Evolutionary conservation across 2,888 invertebrate species (phyloP), one percentile per base, ranked within the genome.

Genomic region (Acanthosepion esculentum): DNA sequence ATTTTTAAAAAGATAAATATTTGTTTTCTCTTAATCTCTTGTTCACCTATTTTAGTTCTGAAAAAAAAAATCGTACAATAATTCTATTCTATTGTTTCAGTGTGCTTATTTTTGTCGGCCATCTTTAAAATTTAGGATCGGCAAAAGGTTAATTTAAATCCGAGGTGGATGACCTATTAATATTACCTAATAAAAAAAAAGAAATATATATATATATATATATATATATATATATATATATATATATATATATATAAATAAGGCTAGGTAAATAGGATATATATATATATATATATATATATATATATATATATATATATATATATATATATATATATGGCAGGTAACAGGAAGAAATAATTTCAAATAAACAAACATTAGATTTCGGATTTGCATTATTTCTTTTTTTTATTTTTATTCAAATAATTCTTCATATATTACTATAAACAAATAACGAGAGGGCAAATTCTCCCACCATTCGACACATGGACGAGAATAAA

Each of bases 91-190:
- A n/a, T 12, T 78, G 78, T 78, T n/a, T n/a, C 33, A n/a, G 18
- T 78, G n/a, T n/a, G n/a, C 78, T 78, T 12, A 33, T n/a, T 78
- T 78, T 78, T 78, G 78, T 78, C 78, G n/a, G 78, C 78, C 78
- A n/a, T 78, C n/a, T 78, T 78, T 78, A 78, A 78, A 78, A n/a
- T 78, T n/a, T 78, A n/a, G n/a, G n/a, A 78, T 78, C 78, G 78
- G 78, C 78, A 15, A 78, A 33, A 33, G 78, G 78, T 78, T n/a
- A 78, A 78, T n/a, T n/a, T 33, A 78, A 78, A 33, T 78, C n/a
- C 15, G 78, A n/a, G 78, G 78, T n/a, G 8, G 15, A 78, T 33
- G 15, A 15, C 33, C 33, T 78, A 12, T 12, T n/a, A 3, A 59
- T 59, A 23, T 6, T 59, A 23, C 23, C 23, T 23, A 59, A 59